These are phyloP conservation scores for Eubasilissa splendida DNA, from an alignment of 2,888 invertebrate species.

Conservation along the genomic window DNA sequence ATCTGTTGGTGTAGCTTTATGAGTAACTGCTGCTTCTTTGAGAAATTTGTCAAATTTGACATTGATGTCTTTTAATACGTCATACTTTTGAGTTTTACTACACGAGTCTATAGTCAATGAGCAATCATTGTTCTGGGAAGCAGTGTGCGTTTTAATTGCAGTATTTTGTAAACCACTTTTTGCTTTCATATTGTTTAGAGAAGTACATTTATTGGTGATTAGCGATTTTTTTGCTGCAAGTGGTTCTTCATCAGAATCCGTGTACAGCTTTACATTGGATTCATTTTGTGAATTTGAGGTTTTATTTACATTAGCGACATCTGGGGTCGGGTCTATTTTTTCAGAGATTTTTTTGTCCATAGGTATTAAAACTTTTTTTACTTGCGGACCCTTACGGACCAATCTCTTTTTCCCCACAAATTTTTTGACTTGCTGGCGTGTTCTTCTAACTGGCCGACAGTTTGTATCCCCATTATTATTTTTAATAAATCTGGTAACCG, in stretches of 20 bases:
- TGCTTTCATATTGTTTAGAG: not conserved
- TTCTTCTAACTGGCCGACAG: too few relatives aligned
- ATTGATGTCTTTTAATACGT: not conserved
- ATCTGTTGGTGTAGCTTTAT: slow-evolving; percentile 43
- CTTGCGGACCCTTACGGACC: not conserved
- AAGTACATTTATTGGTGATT: not conserved
- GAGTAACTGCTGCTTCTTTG: not conserved
- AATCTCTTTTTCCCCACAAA: not conserved
- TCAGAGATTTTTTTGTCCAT: too few relatives aligned
- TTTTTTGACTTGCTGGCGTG: not conserved
- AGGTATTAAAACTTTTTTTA: not conserved
- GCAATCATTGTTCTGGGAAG: not conserved
- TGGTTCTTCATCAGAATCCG: slow-evolving; percentile 79
- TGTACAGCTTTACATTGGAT: not conserved
- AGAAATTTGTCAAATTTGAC: not conserved
- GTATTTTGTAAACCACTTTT: not conserved
- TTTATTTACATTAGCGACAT: too few relatives aligned
- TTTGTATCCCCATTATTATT: too few relatives aligned
- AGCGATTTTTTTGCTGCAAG: slow-evolving; percentile 67
- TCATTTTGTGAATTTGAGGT: too few relatives aligned
- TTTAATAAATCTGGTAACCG: too few relatives aligned
- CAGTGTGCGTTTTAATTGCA: not conserved
- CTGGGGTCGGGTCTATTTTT: too few relatives aligned
- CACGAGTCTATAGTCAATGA: not conserved
- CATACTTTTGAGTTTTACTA: slow-evolving; percentile 60